Percentiles rank a stretch among this genome's conserved stretches.
Evolutionary conservation across 2,888 invertebrate species (phyloP).

Genomic region (Drosophila nr. perissopoda): DNA sequence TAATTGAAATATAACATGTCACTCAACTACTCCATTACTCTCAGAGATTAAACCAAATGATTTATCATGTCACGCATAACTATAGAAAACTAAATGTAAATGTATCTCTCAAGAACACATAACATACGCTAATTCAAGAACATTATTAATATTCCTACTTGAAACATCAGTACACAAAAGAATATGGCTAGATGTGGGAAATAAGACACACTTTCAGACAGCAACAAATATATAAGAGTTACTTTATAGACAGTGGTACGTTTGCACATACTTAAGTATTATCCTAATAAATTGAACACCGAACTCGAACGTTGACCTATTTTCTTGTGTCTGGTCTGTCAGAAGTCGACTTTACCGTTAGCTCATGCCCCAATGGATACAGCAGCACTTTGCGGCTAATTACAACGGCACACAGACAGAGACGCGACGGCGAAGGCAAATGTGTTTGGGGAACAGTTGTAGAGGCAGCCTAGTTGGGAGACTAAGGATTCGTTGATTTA

Average conservation of each 20-base stretch:
- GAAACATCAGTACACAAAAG: background rate
- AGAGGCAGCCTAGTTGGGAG: background rate
- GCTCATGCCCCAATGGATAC: slow-evolving; percentile 19
- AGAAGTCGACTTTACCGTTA: slow-evolving; percentile 1
- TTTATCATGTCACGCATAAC: background rate
- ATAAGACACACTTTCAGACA: background rate
- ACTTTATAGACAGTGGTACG: slow-evolving; percentile 13
- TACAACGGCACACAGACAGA: slow-evolving; percentile 39
- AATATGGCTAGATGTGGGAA: background rate
- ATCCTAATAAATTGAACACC: slow-evolving; percentile 37
- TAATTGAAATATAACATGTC: background rate
- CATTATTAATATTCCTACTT: slow-evolving; percentile 3
- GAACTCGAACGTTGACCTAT: slow-evolving; percentile 53
- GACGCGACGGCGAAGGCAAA: background rate
- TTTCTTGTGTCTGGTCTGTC: slow-evolving; percentile 46
- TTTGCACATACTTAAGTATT: slow-evolving; percentile 39
- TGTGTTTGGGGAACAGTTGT: background rate
- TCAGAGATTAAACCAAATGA: background rate
- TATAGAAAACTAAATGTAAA: background rate
- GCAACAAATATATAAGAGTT: background rate
- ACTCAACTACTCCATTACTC: background rate
- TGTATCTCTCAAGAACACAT: background rate
- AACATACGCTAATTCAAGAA: background rate
- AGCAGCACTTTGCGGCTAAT: slow-evolving; percentile 61
- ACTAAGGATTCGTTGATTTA: slow-evolving; percentile 6